These are phyloP conservation scores for Parnassius mnemosyne DNA, from an alignment of 2,888 invertebrate genomes.

Conservation along the genomic window DNA sequence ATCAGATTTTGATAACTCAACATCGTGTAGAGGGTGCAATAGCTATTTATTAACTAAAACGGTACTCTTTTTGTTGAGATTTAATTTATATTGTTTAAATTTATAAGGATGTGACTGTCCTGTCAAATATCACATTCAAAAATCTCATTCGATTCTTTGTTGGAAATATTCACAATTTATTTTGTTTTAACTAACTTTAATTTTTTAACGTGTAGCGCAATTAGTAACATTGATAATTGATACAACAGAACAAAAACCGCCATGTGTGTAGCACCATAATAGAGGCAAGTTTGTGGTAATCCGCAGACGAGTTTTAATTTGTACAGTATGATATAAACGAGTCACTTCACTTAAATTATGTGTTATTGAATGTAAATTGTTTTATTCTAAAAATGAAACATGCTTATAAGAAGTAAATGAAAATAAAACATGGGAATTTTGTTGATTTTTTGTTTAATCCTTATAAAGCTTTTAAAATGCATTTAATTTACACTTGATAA, in stretches of 20 bases:
- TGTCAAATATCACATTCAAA: neutral
- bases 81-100: slow-evolving; percentile 27
- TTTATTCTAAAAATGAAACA: slow-evolving; percentile 76
- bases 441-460: slow-evolving; percentile 57
- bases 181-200: slow-evolving; percentile 58
- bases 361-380: slow-evolving; percentile 78
- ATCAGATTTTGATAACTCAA: slow-evolving; percentile 42
- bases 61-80: slow-evolving; percentile 30
- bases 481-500: neutral
- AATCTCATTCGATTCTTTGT: slow-evolving; percentile 3
- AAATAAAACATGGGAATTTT: slow-evolving; percentile 78
- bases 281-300: slow-evolving; percentile 34
- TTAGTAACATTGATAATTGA: slow-evolving; percentile 27
- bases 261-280: slow-evolving; percentile 49
- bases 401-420: slow-evolving; percentile 79
- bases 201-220: slow-evolving; percentile 55
- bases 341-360: slow-evolving; percentile 79
- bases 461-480: slow-evolving; percentile 15
- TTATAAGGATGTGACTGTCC: neutral
- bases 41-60: slow-evolving; percentile 61
- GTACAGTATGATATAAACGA: slow-evolving; percentile 72
- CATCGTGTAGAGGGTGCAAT: slow-evolving; percentile 59
- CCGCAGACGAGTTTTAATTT: slow-evolving; percentile 43
- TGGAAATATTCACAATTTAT: slow-evolving; percentile 6
- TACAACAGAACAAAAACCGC: slow-evolving; percentile 37